These are phyloP conservation scores for Clusia tigrina DNA, from an alignment of 2,888 invertebrate species.

Conservation along the genomic window DNA sequence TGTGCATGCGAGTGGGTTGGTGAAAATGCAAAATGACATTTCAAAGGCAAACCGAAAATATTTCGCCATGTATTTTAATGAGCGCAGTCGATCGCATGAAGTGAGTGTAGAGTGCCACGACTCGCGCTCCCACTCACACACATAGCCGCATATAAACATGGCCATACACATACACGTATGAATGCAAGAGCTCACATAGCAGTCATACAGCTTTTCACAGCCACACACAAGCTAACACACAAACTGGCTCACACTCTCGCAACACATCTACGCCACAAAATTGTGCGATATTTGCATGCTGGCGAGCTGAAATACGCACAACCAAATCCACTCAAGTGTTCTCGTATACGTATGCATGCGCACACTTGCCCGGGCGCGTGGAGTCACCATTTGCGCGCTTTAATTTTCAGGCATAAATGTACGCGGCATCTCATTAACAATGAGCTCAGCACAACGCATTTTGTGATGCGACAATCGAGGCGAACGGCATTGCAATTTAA, in stretches of 20 bases:
- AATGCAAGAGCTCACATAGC: neutral
- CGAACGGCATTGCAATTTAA: too few species aligned
- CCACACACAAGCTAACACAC: slow-evolving; percentile 19
- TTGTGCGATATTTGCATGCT: neutral
- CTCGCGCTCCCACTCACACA: neutral
- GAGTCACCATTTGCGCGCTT: too few species aligned
- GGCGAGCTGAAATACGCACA: neutral
- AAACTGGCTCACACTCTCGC: slow-evolving; percentile 16
- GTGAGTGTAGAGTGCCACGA: neutral
- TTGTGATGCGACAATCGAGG: neutral
- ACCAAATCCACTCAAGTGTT: too few species aligned
- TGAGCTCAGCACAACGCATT: neutral
- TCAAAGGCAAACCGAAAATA: slow-evolving; percentile 44
- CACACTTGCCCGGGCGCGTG: neutral
- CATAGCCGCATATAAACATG: slow-evolving; percentile 30
- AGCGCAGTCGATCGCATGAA: slow-evolving; percentile 30
- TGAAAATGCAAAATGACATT: slow-evolving; percentile 40
- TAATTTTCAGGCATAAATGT: neutral
- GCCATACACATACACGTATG: slow-evolving; percentile 24
- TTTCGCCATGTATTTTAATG: slow-evolving; percentile 48
- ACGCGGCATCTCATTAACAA: slow-evolving; percentile 11
- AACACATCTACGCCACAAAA: neutral
- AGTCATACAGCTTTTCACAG: slow-evolving; percentile 1
- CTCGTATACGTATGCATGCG: neutral
- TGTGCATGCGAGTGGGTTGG: too few species aligned